These are phyloP conservation scores for Corvus hawaiiensis DNA, from an alignment of 2,113 vertebrate species.

Conservation along the genomic window DNA sequence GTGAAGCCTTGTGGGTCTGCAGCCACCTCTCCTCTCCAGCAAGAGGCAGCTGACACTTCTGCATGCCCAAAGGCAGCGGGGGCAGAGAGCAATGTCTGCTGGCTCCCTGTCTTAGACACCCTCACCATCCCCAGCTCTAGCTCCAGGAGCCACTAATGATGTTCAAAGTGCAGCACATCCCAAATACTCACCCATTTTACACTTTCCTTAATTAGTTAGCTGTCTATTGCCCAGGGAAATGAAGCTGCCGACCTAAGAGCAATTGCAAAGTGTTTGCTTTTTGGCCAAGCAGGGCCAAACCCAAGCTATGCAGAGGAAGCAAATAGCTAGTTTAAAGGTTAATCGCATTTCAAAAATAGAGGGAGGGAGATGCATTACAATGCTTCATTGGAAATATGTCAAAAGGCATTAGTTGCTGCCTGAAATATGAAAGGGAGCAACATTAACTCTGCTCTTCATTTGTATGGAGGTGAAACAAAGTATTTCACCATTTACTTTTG, in stretches of 20 bases:
- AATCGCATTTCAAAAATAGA: background rate
- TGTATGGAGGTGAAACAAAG: background rate
- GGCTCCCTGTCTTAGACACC: fast-evolving
- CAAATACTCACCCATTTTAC: background rate
- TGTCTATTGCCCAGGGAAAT: background rate
- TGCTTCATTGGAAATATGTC: conserved; percentile 44
- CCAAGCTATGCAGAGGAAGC: background rate
- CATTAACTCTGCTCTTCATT: background rate
- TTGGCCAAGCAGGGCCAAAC: background rate
- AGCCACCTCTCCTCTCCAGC: background rate
- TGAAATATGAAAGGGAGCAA: conserved; percentile 12
- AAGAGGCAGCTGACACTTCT: fast-evolving
- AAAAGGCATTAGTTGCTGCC: conserved; percentile 15
- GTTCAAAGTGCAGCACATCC: background rate
- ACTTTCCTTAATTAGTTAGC: background rate
- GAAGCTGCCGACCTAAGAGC: background rate
- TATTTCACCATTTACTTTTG: background rate
- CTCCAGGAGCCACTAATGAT: background rate
- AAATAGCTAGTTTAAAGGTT: conserved; percentile 5
- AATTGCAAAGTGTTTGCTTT: background rate
- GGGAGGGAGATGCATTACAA: background rate
- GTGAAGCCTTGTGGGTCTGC: background rate
- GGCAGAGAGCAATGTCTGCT: background rate
- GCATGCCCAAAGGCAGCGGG: background rate
- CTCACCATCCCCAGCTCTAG: background rate